Evolutionary conservation across 2,888 invertebrate genomes (phyloP).

Genomic region (Camptogramma bilineatum): DNA sequence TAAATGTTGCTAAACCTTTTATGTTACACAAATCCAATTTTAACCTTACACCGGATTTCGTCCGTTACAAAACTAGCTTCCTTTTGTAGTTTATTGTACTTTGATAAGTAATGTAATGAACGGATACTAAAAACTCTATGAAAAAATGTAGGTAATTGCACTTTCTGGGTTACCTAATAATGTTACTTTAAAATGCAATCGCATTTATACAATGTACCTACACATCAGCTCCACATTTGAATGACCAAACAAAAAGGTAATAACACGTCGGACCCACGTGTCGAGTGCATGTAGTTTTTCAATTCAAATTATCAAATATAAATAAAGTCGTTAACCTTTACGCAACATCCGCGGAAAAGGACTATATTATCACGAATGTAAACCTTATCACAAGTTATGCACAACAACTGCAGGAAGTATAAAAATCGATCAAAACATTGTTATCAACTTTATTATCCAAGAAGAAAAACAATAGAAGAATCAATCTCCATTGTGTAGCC

Average conservation of each 20-base stretch:
- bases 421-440: slow-evolving; percentile 62
- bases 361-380: slow-evolving; percentile 39
- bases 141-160: slow-evolving; percentile 1
- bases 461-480: slow-evolving; percentile 75
- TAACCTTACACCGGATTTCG: slow-evolving; percentile 69
- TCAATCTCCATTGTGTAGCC: slow-evolving; percentile 72
- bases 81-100: slow-evolving; percentile 46
- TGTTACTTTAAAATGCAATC: slow-evolving; percentile 9
- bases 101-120: slow-evolving; percentile 7
- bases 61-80: slow-evolving; percentile 66
- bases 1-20: slow-evolving; percentile 72
- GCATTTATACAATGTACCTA: slow-evolving; percentile 9
- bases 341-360: slow-evolving; percentile 45
- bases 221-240: slow-evolving; percentile 37
- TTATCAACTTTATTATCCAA: slow-evolving; percentile 65
- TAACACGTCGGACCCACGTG: slow-evolving; percentile 64
- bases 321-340: slow-evolving; percentile 48
- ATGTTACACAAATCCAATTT: slow-evolving; percentile 61
- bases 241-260: slow-evolving; percentile 49
- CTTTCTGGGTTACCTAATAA: not conserved
- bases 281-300: slow-evolving; percentile 20
- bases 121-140: not conserved
- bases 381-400: slow-evolving; percentile 52
- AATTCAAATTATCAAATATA: slow-evolving; percentile 35
- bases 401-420: slow-evolving; percentile 71